Percentiles rank a stretch among this genome's conserved stretches.
phyloP scores from a whole-genome alignment of 2,888 invertebrate species.

The Drosophila subsilvestris region DNA sequence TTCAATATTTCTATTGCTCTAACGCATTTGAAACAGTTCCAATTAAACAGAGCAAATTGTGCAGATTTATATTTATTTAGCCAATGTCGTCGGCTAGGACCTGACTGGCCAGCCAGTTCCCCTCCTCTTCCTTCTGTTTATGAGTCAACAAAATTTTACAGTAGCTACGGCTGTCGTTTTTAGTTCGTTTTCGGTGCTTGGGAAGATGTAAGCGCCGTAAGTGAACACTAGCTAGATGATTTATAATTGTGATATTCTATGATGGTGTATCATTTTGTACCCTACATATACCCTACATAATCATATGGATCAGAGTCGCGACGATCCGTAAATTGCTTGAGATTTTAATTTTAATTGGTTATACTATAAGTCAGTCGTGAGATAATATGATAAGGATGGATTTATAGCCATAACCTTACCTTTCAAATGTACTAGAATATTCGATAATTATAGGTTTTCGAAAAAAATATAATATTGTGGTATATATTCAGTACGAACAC shows the following conservation, averaged over 20 bases:
- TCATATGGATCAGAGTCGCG: too few relatives aligned
- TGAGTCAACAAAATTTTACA: slow-evolving; percentile 47
- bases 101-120: not conserved
- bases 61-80: slow-evolving; percentile 44
- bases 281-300: too few relatives aligned
- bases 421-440: too few relatives aligned
- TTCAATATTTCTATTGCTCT: not conserved
- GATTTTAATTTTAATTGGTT: too few relatives aligned
- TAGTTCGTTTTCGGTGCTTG: slow-evolving; percentile 32
- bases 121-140: slow-evolving; percentile 1
- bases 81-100: slow-evolving; percentile 25
- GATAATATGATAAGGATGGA: slow-evolving; percentile 1
- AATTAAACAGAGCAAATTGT: slow-evolving; percentile 12
- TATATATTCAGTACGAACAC: too few relatives aligned
- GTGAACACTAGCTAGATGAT: slow-evolving; percentile 5
- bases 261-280: too few relatives aligned
- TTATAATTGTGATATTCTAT: slow-evolving; percentile 13
- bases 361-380: too few relatives aligned
- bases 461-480: too few relatives aligned
- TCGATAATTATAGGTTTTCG: too few relatives aligned
- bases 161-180: slow-evolving; percentile 39
- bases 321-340: too few relatives aligned
- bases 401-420: too few relatives aligned
- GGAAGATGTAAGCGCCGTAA: not conserved
- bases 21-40: not conserved